Evolutionary conservation across 2,888 invertebrate species (phyloP).

Genomic region (Noctua pronuba): DNA sequence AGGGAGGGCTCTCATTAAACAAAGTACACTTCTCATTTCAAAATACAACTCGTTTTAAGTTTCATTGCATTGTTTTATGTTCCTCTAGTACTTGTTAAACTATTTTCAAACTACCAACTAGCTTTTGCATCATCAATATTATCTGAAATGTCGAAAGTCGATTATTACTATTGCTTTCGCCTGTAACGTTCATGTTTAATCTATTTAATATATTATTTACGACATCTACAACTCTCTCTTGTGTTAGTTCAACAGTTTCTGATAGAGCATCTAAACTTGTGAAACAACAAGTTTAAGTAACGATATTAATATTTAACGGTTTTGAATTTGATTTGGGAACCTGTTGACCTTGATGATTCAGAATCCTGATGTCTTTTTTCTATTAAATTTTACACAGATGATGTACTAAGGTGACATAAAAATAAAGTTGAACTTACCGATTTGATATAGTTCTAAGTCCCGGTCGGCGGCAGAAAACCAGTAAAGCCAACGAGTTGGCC

Average conservation of each 20-base stretch:
- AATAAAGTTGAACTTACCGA: constrained; percentile 89
- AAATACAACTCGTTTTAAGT: constrained; percentile 56
- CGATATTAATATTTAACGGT: constrained; percentile 60
- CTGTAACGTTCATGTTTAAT: constrained; percentile 68
- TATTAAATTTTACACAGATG: constrained; percentile 37
- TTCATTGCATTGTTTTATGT: constrained; percentile 42
- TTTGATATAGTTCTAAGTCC: constrained; percentile 94
- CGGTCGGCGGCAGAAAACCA: constrained; percentile 93
- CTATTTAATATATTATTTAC: constrained; percentile 65
- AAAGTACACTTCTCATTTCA: constrained; percentile 64
- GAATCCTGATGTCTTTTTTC: constrained; percentile 38
- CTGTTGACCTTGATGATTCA: constrained; percentile 56
- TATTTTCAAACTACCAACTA: constrained; percentile 37
- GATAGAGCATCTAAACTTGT: constrained; percentile 53
- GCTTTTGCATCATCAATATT: constrained; percentile 58
- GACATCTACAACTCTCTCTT: constrained; percentile 64
- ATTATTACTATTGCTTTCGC: constrained; percentile 73
- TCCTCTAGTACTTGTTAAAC: constrained; percentile 10
- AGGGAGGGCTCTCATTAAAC: constrained; percentile 75
- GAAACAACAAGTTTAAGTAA: constrained; percentile 57
- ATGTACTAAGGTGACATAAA: constrained; percentile 15
- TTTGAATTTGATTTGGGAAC: constrained; percentile 58
- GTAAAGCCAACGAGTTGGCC: constrained; percentile 93
- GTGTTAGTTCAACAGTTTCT: constrained; percentile 49
- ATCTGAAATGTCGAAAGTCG: constrained; percentile 69